Evolutionary conservation across 1,140 invertebrate genomes (phyloP), one percentile per base, ranked within the genome.

Genomic region (Drosophila jambulina): DNA sequence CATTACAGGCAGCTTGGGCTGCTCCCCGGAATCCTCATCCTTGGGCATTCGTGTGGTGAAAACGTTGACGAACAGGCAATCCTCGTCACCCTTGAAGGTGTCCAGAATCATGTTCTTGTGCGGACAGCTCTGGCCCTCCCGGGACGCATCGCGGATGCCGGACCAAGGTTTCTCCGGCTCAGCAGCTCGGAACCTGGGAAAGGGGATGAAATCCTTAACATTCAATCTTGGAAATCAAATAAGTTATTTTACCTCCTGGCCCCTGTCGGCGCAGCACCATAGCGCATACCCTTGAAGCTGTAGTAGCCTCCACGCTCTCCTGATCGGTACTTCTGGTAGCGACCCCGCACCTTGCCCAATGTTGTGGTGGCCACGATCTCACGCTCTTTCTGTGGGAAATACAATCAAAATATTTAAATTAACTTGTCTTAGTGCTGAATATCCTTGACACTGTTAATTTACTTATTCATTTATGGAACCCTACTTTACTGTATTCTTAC

Each of bases 1-100:
- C 95, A 97, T 96, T 0, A 97, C 96, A 2, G 96, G 95, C 38
- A 91, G 62, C 13, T 81, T 83, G 2, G 59, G 65, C 19, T 64
- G 51, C 32, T 70, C 32, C 8, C 9, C 60, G 12, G 81, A 72
- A 15, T 85, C 85, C 54, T 88, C 82, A 3, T 75, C 80, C 59
- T 94, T 94, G 45, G 94, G 94, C 61, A 95, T 78, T 23, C 92
- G 94, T 10, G 93, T 93, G 15, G 94, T 94, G 65, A 94, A 95
- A 0, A 95, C 94, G 68, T 95, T 95, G 13, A 95, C 82, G 75
- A 93, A 95, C 4, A 95, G 83, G 69, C 94, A 95, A 75, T 95
- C 94, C 72, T 95, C 94, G 34, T 94, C 93, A 38, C 94, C 94
- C 62, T 94, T 94, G 71, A 94, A 94, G 1, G 93, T 94, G 84